phyloP scores from a whole-genome alignment of 2,113 vertebrate species.

The Synchiropus splendidus region DNA sequence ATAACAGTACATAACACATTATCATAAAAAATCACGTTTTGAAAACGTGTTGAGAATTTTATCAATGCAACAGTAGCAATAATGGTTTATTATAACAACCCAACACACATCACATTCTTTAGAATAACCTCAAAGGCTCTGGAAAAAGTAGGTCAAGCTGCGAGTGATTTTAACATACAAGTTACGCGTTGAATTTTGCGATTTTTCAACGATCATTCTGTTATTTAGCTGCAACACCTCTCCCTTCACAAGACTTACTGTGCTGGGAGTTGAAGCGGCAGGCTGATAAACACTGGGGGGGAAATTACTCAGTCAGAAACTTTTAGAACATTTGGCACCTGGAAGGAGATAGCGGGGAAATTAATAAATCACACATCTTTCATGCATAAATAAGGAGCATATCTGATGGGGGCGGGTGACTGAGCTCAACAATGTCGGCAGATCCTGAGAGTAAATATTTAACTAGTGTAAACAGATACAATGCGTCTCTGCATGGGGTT shows the following conservation, averaged over 20 bases:
- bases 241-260: constrained; percentile 17
- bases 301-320: constrained; percentile 48
- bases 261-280: constrained; percentile 32
- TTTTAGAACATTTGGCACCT: constrained; percentile 43
- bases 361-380: constrained; percentile 65
- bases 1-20: too few relatives aligned
- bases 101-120: too few relatives aligned
- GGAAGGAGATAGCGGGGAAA: constrained; percentile 23
- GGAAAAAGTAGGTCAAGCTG: too few relatives aligned
- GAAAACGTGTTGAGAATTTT: too few relatives aligned
- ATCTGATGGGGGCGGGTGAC: constrained; percentile 35
- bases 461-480: constrained; percentile 47
- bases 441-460: constrained; percentile 62
- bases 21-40: too few relatives aligned
- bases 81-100: too few relatives aligned
- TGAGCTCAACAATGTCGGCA: constrained; percentile 32
- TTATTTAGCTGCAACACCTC: too few relatives aligned
- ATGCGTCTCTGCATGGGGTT: constrained; percentile 14
- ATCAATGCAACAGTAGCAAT: too few relatives aligned
- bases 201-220: too few relatives aligned
- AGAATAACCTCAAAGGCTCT: too few relatives aligned
- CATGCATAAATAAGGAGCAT: constrained; percentile 57
- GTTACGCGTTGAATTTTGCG: too few relatives aligned
- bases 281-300: constrained; percentile 50
- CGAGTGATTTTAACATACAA: too few relatives aligned